Conservation (phyloP, 2,113 vertebrate genomes). For the Rostratula benghalensis region DNA sequence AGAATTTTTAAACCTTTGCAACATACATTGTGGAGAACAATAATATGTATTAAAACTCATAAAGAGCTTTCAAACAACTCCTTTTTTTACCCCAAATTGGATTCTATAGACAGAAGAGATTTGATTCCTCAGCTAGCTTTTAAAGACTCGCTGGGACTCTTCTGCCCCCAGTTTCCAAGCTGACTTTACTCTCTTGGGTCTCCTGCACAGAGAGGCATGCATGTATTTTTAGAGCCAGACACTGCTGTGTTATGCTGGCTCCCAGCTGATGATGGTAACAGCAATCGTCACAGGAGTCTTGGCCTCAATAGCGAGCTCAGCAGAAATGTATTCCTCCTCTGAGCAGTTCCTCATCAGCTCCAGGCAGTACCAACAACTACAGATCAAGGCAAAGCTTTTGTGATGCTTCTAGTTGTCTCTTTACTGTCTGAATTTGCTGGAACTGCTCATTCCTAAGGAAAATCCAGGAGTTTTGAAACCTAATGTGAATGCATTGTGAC, state of each 20-base stretch:
- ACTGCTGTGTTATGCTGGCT: not conserved
- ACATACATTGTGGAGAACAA: not conserved
- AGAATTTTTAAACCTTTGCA: not conserved
- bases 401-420: not conserved
- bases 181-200: not conserved
- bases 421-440: not conserved
- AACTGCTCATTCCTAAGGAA: not conserved
- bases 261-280: not conserved
- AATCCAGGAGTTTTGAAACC: not conserved
- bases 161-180: not conserved
- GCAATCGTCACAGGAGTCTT: not conserved
- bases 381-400: not conserved
- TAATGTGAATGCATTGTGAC: accelerated
- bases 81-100: not conserved
- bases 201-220: not conserved
- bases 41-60: not conserved
- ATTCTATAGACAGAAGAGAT: not conserved
- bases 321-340: not conserved
- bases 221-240: not conserved
- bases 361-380: not conserved
- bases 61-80: not conserved
- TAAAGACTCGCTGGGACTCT: not conserved
- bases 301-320: not conserved
- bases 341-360: not conserved
- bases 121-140: not conserved